Evolutionary conservation across 2,888 invertebrate genomes (phyloP).

Genomic region (Eristalinus aeneus): DNA sequence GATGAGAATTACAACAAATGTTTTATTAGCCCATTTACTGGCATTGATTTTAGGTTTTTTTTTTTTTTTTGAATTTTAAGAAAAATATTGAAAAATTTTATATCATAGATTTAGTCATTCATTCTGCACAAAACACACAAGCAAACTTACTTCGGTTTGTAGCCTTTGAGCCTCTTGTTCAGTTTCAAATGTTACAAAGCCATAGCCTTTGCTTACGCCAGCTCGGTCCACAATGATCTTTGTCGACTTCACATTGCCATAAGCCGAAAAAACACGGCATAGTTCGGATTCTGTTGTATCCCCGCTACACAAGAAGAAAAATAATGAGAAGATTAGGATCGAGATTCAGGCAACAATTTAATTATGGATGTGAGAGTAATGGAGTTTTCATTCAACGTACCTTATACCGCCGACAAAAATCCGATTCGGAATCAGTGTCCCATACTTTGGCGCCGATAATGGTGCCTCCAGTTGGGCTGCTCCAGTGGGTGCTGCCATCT

Average conservation of each 20-base stretch:
- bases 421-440: constrained; percentile 94
- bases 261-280: constrained; percentile 93
- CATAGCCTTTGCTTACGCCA: constrained; percentile 92
- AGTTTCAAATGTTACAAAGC: constrained; percentile 91
- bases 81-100: constrained; percentile 21
- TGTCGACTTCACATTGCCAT: constrained; percentile 94
- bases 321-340: no score
- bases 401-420: constrained; percentile 98
- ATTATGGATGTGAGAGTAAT: no score
- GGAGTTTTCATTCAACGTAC: constrained; percentile 64
- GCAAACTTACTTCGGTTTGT: constrained; percentile 84
- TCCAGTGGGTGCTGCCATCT: constrained; percentile 78
- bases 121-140: background rate
- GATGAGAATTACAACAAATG: constrained; percentile 70
- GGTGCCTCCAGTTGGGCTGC: constrained; percentile 80
- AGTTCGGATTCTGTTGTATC: constrained; percentile 96
- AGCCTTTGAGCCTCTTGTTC: constrained; percentile 91
- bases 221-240: constrained; percentile 97
- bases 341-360: no score
- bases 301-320: constrained; percentile 80
- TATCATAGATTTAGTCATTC: background rate
- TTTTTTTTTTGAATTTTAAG: constrained; percentile 10
- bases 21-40: constrained; percentile 59
- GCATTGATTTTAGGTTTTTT: constrained; percentile 32
- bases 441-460: constrained; percentile 83